These are phyloP conservation scores for Palythoa grandiflora DNA, from an alignment of 92 coral and sea anemone species.

Conservation along the genomic window DNA sequence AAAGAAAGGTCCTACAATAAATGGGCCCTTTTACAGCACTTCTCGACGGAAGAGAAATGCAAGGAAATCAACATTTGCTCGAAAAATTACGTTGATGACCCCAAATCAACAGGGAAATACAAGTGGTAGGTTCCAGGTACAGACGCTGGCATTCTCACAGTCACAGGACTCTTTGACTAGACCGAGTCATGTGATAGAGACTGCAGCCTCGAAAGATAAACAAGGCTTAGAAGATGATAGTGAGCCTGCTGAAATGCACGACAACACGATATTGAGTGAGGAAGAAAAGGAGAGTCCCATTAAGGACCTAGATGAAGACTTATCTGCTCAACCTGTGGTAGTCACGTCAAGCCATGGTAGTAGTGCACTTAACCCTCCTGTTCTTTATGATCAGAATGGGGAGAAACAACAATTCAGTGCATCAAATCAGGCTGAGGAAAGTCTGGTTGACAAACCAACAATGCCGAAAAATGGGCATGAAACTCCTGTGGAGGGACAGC, in stretches of 20 bases:
- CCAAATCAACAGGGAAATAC: conserved; percentile 69
- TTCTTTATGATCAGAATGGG: conserved; percentile 1
- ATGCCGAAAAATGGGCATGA: conserved; percentile 22
- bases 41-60: conserved; percentile 84
- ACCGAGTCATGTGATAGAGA: background rate
- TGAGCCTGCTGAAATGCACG: background rate
- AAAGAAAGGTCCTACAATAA: conserved; percentile 59
- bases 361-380: background rate
- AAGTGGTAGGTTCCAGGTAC: conserved; percentile 36
- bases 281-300: conserved; percentile 15
- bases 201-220: background rate
- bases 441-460: background rate
- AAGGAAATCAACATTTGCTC: conserved; percentile 80
- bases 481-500: background rate
- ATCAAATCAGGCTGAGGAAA: conserved; percentile 17
- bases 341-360: background rate
- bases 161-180: conserved; percentile 3
- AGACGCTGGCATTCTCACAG: conserved; percentile 31
- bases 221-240: background rate
- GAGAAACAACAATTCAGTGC: background rate
- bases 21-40: conserved; percentile 57
- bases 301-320: conserved; percentile 2
- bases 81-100: conserved; percentile 73
- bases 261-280: background rate
- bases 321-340: background rate